These are phyloP conservation scores for Notolabrus celidotus DNA, from an alignment of 2,797 vertebrate genomes.

Conservation along the genomic window DNA sequence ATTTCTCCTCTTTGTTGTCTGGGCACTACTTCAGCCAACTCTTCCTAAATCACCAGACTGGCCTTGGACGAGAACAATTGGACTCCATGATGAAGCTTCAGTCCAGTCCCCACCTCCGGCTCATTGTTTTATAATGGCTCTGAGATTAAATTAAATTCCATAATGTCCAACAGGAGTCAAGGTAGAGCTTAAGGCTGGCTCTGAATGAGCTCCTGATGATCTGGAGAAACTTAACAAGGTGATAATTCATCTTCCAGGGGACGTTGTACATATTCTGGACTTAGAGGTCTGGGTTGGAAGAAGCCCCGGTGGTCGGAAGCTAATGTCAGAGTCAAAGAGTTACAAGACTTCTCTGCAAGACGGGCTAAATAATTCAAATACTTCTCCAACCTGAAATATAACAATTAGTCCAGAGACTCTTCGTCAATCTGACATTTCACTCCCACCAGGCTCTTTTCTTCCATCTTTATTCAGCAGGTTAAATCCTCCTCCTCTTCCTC, in stretches of 20 bases:
- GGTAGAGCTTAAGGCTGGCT: constrained; percentile 40
- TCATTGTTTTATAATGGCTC: constrained; percentile 40
- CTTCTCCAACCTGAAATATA: constrained; percentile 12
- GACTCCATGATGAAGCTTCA: neutral
- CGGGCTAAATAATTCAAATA: neutral
- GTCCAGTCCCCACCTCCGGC: constrained; percentile 34
- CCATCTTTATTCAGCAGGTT: constrained; percentile 7
- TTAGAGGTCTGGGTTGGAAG: constrained; percentile 10
- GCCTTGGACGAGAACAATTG: neutral
- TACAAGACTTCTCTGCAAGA: neutral
- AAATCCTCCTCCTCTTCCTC: neutral
- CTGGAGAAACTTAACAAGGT: constrained; percentile 48
- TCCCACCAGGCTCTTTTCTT: neutral
- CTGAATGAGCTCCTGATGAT: constrained; percentile 41
- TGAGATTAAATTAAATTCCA: constrained; percentile 46
- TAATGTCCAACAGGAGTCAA: constrained; percentile 44
- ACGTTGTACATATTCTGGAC: constrained; percentile 29
- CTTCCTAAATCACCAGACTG: neutral
- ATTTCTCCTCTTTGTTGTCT: neutral
- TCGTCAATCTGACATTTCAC: constrained; percentile 8
- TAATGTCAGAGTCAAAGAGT: neutral
- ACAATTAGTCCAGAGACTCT: neutral
- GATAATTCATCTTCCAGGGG: constrained; percentile 40
- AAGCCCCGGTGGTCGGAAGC: constrained; percentile 8
- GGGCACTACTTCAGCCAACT: neutral